Base-by-base conservation (phyloP, 2,888 invertebrate species). In the Nomada flava region DNA sequence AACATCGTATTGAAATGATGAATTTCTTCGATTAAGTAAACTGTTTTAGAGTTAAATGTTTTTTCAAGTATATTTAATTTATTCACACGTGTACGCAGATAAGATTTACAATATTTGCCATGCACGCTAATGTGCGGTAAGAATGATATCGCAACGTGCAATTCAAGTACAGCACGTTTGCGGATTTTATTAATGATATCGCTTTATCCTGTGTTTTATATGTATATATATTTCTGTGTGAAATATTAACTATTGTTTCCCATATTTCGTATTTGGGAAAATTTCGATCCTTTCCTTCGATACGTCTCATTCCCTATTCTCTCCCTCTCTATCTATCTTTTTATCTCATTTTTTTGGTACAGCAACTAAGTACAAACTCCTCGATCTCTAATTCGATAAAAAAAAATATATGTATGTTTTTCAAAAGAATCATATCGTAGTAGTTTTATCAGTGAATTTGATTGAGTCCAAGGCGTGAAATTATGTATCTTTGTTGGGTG, bases 81-180 rank as follows among this genome's bases (percentile, higher is more conserved):
- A 0, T 36, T 65, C 29, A 47, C 15, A 69, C 53, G 47, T 70
- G 13, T 42, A 64, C 18, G 47, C 23, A 23, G 20, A 23, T 2
- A 2, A 70, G 7, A 79, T 60, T 60, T 18, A 20, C 7, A 2
- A 50, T 55, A 26, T 70, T 65, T 69, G 1, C 11, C 13, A 67
- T 52, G 60, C 59, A 52, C 11, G 26, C 7, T 36, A 36, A 7
- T 44, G 20, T 62, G n/a, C 13, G 44, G 20, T 11, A 42, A 63
- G 23, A 62, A 50, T 47, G 36, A 67, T 57, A 59, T 63, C 62
- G 73, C 72, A 80, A 80, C 52, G 80, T 80, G 52, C 67, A 73
- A 60, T 26, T 26, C 18, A 71, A 59, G 71, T 63, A 44, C 53
- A n/a, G 42, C 62, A 68, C 50, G 50, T 57, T 80, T 15, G 50